Evolutionary conservation across 2,797 vertebrate species (phyloP).

Genomic region (Pseudochromis fuscus): DNA sequence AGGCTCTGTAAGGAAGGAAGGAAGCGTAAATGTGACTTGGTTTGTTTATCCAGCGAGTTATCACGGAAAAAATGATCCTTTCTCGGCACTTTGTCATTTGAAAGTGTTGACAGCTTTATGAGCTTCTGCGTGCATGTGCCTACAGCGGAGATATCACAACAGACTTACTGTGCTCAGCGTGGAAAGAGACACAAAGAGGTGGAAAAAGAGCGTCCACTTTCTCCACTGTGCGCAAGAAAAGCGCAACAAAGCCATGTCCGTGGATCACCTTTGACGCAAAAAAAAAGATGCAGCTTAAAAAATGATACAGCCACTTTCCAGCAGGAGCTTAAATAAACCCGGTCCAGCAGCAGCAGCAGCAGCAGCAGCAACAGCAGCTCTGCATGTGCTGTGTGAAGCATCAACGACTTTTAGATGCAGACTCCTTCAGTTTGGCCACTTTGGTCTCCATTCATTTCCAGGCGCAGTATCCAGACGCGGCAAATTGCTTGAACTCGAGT

Average conservation of each 20-base stretch:
- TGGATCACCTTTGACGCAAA: constrained; percentile 47
- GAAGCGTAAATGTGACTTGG: constrained; percentile 15
- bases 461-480: constrained; percentile 41
- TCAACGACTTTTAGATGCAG: constrained; percentile 52
- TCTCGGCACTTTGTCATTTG: background rate
- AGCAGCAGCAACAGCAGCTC: constrained; percentile 8
- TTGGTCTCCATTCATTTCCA: constrained; percentile 65
- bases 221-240: constrained; percentile 44
- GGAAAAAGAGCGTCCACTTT: constrained; percentile 53
- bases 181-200: constrained; percentile 68
- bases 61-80: constrained; percentile 19
- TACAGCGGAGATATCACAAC: background rate
- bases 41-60: constrained; percentile 13
- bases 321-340: background rate
- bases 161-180: constrained; percentile 77
- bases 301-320: background rate
- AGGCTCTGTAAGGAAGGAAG: constrained; percentile 56
- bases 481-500: constrained; percentile 52
- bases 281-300: background rate
- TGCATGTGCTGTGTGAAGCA: constrained; percentile 57
- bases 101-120: constrained; percentile 49
- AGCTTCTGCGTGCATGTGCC: constrained; percentile 42
- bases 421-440: constrained; percentile 33
- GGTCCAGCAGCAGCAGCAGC: constrained; percentile 14
- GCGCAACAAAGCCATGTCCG: constrained; percentile 70